Percentiles rank a stretch among this genome's conserved stretches.
Conservation (phyloP, 1,140 invertebrate genomes). For the Nymphalis io region DNA sequence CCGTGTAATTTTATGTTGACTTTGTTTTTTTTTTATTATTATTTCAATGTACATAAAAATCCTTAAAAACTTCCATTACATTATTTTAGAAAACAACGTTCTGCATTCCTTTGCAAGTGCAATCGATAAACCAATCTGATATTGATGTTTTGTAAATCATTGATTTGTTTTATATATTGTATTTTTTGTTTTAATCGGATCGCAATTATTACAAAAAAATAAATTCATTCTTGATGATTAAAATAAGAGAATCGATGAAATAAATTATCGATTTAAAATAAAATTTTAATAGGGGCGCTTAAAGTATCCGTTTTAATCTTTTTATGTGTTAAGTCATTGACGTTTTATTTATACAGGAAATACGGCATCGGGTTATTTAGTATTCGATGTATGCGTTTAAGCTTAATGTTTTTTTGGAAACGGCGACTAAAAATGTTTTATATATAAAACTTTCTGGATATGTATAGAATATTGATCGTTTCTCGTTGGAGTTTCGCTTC, state of each 20-base stretch:
- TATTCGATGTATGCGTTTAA: constrained; percentile 33
- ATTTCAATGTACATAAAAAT: constrained; percentile 19
- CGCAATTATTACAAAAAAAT: no score
- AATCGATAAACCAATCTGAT: background rate
- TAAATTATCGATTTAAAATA: background rate
- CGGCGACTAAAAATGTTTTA: constrained; percentile 34
- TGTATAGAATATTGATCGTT: constrained; percentile 30
- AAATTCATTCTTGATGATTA: no score
- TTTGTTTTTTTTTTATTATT: constrained; percentile 12
- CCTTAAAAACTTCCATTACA: constrained; percentile 16
- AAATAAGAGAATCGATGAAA: background rate
- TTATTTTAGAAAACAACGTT: constrained; percentile 19
- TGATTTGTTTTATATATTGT: background rate
- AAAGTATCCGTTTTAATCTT: constrained; percentile 12
- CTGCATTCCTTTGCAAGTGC: constrained; percentile 6
- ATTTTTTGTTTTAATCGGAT: no score
- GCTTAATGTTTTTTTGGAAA: constrained; percentile 36
- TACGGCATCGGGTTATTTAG: constrained; percentile 28
- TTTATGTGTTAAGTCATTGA: constrained; percentile 30
- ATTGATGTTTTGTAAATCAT: background rate
- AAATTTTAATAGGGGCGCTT: background rate
- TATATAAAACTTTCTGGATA: constrained; percentile 21
- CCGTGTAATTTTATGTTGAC: constrained; percentile 25
- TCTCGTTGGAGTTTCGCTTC: constrained; percentile 1
- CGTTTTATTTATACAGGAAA: constrained; percentile 35